A percentile compares a stretch with the other conserved stretches of the same genome.
Evolutionary conservation across 2,113 vertebrate genomes (phyloP).

Genomic region (Podarcis muralis): DNA sequence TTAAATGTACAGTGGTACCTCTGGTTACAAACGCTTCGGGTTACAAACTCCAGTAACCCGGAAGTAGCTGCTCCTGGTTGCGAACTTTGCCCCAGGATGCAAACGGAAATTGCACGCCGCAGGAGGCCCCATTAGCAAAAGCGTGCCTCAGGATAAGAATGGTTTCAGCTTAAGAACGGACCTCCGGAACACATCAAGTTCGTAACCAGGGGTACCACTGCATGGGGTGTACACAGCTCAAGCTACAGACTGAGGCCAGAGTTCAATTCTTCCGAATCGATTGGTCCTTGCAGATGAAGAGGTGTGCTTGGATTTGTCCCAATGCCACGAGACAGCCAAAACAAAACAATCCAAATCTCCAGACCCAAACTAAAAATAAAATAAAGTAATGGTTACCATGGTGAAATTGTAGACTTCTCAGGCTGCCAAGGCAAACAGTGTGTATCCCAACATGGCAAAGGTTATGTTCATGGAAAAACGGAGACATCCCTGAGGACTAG

Average conservation of each 20-base stretch:
- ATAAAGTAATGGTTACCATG: constrained; percentile 48
- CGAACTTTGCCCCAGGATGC: too few relatives aligned
- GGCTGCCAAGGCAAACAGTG: constrained; percentile 68
- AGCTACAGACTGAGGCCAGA: neutral
- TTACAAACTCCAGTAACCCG: too few relatives aligned
- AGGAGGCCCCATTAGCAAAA: too few relatives aligned
- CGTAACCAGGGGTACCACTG: too few relatives aligned
- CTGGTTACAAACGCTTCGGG: too few relatives aligned
- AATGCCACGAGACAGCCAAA: constrained; percentile 49
- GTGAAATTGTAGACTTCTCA: constrained; percentile 57
- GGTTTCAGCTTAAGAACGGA: too few relatives aligned
- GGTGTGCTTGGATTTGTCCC: constrained; percentile 57
- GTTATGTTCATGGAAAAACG: constrained; percentile 64
- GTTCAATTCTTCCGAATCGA: neutral
- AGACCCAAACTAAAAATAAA: constrained; percentile 63
- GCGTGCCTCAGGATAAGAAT: too few relatives aligned
- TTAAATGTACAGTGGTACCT: too few relatives aligned
- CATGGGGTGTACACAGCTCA: neutral
- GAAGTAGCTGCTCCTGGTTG: too few relatives aligned
- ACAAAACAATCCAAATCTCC: constrained; percentile 42
- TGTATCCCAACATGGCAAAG: constrained; percentile 64
- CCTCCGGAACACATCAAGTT: too few relatives aligned
- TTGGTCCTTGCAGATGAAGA: constrained; percentile 59
- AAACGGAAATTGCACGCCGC: too few relatives aligned
- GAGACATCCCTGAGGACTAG: constrained; percentile 61